Evolutionary conservation across 2,113 vertebrate genomes (phyloP).

Genomic region (Heloderma charlesbogerti): DNA sequence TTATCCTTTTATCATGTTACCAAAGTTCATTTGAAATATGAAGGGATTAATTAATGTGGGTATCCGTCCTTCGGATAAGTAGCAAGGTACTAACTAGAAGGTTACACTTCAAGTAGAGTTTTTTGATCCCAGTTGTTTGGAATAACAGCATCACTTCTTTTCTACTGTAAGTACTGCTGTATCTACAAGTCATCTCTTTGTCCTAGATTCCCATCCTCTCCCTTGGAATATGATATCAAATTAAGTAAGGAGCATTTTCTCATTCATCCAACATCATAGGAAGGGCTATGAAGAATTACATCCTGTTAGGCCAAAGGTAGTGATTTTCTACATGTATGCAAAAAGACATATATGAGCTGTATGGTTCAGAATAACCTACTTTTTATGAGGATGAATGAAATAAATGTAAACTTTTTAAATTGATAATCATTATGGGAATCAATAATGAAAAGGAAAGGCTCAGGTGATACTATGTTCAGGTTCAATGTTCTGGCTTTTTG

Average conservation of each 20-base stretch:
- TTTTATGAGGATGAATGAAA: neutral
- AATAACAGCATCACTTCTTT: neutral
- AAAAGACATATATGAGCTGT: too few species aligned
- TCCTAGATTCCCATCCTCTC: constrained; percentile 9
- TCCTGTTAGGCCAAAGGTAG: neutral
- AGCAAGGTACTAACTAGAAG: neutral
- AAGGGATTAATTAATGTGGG: neutral
- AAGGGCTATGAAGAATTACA: neutral
- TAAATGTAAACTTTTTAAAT: neutral
- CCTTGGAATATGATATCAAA: neutral
- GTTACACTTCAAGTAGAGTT: neutral
- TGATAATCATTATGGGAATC: neutral
- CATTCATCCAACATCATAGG: neutral
- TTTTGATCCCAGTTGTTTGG: neutral
- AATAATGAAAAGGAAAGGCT: neutral
- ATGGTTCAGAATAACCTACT: neutral
- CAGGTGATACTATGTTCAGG: too few species aligned
- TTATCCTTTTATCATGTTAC: neutral
- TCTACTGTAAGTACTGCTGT: neutral
- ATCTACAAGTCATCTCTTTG: neutral
- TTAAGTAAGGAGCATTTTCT: neutral
- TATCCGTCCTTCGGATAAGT: neutral
- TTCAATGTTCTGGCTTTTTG: neutral
- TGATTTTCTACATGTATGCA: neutral
- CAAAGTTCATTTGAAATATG: neutral